Evolutionary conservation across 1,140 invertebrate species (phyloP), one percentile per base, ranked within the genome.

Genomic region (Solen grandis): DNA sequence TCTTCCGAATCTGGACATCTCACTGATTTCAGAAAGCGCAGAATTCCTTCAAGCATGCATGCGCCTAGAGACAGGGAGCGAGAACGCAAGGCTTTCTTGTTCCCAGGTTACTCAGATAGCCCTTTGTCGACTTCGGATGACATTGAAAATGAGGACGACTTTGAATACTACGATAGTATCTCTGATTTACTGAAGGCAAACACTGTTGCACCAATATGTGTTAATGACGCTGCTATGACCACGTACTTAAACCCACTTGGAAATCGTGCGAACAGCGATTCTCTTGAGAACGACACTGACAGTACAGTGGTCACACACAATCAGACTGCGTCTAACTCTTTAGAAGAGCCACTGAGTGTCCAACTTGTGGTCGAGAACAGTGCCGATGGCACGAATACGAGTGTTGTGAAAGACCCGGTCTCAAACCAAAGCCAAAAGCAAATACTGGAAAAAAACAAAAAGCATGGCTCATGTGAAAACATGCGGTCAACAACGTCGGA

Each of bases 121-220:
- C 69, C 77, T 8, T 31, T 68, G 38, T 81, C 72, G 14, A 70
- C 69, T 27, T 81, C 69, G 19, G 79, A 74, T 35, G 60, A 81
- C 62, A 66, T 81, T 50, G 69, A 74, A 50, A 81, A 66, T 25
- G 69, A 81, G 60, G 69, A 74, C 10, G 72, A 75, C 29, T 81
- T 74, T 41, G 79, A 70, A 59, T 81, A 74, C 46, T 69, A 75
- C 36, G 79, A 74, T 38, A 74, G 69, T 52, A 75, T 81, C 27
- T 74, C 72, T 52, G 69, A 74, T 66, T 75, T 81, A 52, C 62
- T 75, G 8, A 74, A 68, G 60, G 69, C 66, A 31, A 69, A 75
- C 46, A 66, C 59, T 35, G 66, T 66, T 8, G 52, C 63, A 19
- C 50, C 63, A 35, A 54, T 78, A 5, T 78, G 75, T 69, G 63